A percentile compares a stretch with the other conserved stretches of the same genome.
Evolutionary conservation across 2,888 invertebrate genomes (phyloP).

Genomic region (Lacanobia oleracea): DNA sequence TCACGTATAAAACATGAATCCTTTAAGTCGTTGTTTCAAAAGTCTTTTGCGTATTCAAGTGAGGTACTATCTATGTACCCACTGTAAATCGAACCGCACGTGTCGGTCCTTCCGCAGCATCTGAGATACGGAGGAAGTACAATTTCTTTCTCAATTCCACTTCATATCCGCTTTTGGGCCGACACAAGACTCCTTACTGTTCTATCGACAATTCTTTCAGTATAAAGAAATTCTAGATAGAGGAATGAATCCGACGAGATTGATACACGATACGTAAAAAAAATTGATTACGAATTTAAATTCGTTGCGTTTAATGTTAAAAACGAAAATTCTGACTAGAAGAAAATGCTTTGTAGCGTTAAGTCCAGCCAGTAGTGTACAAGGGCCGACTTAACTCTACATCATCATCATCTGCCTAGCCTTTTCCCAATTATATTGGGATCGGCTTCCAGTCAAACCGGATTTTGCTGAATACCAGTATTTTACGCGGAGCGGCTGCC

Average conservation of each 20-base stretch:
- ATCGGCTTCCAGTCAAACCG: too few species aligned
- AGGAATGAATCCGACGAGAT: not conserved
- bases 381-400: too few species aligned
- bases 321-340: too few species aligned
- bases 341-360: too few species aligned
- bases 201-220: not conserved
- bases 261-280: not conserved
- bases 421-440: too few species aligned
- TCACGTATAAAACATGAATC: too few species aligned
- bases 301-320: too few species aligned
- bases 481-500: too few species aligned
- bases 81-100: conserved; percentile 5
- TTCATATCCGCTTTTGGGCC: conserved; percentile 45
- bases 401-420: too few species aligned
- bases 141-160: conserved; percentile 47
- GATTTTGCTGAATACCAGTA: too few species aligned
- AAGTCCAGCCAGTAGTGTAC: too few species aligned
- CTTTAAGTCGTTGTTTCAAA: not conserved
- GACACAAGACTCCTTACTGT: conserved; percentile 18
- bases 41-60: not conserved
- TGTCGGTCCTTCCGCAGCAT: conserved; percentile 25
- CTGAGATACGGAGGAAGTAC: conserved; percentile 39
- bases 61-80: not conserved
- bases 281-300: too few species aligned
- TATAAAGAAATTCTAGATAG: not conserved